Conservation (phyloP, 1,140 invertebrate genomes). For the Bicyclus anynana region DNA sequence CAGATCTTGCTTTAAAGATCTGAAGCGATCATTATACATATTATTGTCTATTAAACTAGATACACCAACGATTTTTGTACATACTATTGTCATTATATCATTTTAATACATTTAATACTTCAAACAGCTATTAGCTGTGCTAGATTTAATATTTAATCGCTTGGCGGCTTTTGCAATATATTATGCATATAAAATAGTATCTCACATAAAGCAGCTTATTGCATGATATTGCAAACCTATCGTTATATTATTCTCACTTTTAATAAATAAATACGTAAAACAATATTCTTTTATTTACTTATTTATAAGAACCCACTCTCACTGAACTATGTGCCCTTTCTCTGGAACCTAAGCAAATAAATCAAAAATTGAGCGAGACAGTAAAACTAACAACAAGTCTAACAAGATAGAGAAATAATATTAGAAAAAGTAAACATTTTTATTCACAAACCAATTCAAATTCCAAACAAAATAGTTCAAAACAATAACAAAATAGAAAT, state of each 20-base stretch:
- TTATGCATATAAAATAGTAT: slow-evolving; percentile 40
- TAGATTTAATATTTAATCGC: slow-evolving; percentile 52
- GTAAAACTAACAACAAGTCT: no score
- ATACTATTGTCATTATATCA: slow-evolving; percentile 59
- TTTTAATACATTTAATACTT: slow-evolving; percentile 20
- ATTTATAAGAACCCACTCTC: no score
- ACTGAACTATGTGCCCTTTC: no score
- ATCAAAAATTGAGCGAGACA: no score
- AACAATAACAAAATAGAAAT: background rate
- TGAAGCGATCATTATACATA: slow-evolving; percentile 60
- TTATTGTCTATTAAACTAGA: no score
- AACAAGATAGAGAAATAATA: no score
- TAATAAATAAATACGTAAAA: slow-evolving; percentile 57
- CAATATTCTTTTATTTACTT: slow-evolving; percentile 32
- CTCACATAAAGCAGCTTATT: slow-evolving; percentile 65
- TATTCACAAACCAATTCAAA: background rate
- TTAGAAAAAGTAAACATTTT: no score
- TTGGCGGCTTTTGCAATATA: slow-evolving; percentile 62
- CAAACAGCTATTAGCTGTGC: slow-evolving; percentile 55
- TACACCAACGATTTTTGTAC: slow-evolving; percentile 71
- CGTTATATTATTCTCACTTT: slow-evolving; percentile 54
- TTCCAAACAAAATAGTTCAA: no score
- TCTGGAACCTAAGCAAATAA: no score
- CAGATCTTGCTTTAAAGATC: slow-evolving; percentile 66
- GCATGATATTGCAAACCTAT: slow-evolving; percentile 47